Evolutionary conservation across 1,140 invertebrate species (phyloP).

Genomic region (Atta cephalotes): DNA sequence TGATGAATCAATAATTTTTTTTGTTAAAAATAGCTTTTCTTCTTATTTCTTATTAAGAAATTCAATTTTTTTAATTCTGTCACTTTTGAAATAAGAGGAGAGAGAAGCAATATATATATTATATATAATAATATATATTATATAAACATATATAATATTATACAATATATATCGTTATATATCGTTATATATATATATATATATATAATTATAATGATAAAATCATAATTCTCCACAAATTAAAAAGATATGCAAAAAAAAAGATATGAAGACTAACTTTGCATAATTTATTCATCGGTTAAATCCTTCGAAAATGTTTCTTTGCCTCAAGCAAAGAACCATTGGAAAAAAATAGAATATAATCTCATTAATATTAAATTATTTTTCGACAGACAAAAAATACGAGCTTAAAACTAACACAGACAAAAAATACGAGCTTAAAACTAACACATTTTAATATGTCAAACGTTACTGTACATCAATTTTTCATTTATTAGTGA

Average conservation of each 20-base stretch:
- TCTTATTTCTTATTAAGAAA: too few species aligned
- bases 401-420: not conserved
- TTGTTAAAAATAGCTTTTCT: too few species aligned
- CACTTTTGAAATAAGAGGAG: too few species aligned
- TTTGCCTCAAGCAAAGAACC: not conserved
- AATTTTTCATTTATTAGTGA: conserved; percentile 22
- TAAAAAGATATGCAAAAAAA: not conserved
- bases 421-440: conserved; percentile 1
- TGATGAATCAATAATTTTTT: too few species aligned
- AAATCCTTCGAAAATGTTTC: conserved; percentile 4
- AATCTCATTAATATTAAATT: conserved; percentile 69
- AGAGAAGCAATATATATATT: not conserved
- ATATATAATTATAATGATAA: not conserved
- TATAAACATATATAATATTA: too few species aligned
- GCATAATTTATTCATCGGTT: not conserved
- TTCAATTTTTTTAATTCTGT: too few species aligned
- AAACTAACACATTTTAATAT: conserved; percentile 44
- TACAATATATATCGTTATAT: too few species aligned
- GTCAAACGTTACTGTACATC: conserved; percentile 17
- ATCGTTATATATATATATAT: too few species aligned
- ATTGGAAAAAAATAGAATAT: conserved; percentile 19
- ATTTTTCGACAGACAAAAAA: conserved; percentile 20
- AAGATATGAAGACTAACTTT: conserved; percentile 4
- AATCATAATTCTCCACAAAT: not conserved
- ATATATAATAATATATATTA: not conserved